Base-by-base conservation (phyloP, 2,797 vertebrate species). In the Emys orbicularis region DNA sequence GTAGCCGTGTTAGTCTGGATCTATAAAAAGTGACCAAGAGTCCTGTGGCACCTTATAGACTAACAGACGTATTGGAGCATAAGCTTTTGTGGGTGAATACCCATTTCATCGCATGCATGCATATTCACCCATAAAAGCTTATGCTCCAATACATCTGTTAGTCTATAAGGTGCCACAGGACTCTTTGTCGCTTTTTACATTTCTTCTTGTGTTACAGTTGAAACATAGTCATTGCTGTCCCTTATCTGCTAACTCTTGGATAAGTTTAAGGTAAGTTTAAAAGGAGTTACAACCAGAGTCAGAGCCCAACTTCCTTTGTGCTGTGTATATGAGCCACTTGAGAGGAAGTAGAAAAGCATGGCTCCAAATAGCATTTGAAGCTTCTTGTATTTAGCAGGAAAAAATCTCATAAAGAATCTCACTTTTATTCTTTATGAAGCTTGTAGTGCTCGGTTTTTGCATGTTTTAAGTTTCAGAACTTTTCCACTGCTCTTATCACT, bases 381-480 rank as follows among this genome's bases (percentile, higher is more conserved):
- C 2, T 86, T 81, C 59, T 84, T 1, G 0, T 50, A 3, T 31
- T 76, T 19, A 53, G 86, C 53, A 77, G 68, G 89, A 10, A 34
- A 15, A 88, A 84, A 50, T 6, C 10, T 94, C 4, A 68, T 68
- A 19, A 68, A 68, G 29, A 68, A 76, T 47, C 12, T 76, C 74
- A 44, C 27, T 91, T 86, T 86, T 19, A 2, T 90, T 92, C 57
- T 8, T 72, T 72, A 54, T n/a, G 12, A 86, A 91, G 34, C 15
- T 34, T 90, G 74, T 19, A 77, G 21, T 29, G 3, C 34, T 74
- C 91, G 2, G 6, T 6, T 37, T 83, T 84, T 89, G 1, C 50
- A 92, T 85, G n/a, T 41, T 94, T 90, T 65, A 54, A 25, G 9
- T 91, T 94, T 29, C 72, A 88, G 88, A 93, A 86, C 0, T n/a